Conservation (phyloP, 2,888 invertebrate species). For the Eilema caniola region DNA sequence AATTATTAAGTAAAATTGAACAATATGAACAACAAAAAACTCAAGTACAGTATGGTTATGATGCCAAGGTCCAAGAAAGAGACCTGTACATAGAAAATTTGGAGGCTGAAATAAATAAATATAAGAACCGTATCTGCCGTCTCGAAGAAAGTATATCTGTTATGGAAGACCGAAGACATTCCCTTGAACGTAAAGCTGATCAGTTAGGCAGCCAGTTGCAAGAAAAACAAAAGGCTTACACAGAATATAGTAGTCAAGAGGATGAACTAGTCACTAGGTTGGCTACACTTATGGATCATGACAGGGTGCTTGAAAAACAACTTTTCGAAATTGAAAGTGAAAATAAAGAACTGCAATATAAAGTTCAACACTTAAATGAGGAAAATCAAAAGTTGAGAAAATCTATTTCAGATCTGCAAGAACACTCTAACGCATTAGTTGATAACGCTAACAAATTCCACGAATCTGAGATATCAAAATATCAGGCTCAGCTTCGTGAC, state of each 20-base stretch:
- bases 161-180: slow-evolving; percentile 88
- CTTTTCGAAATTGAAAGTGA: slow-evolving; percentile 87
- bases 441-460: slow-evolving; percentile 73
- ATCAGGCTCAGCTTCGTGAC: slow-evolving; percentile 72
- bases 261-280: slow-evolving; percentile 89
- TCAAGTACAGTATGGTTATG: slow-evolving; percentile 81
- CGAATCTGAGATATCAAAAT: slow-evolving; percentile 68
- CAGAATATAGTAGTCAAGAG: slow-evolving; percentile 88
- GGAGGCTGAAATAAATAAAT: slow-evolving; percentile 89
- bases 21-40: slow-evolving; percentile 69
- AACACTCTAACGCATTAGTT: slow-evolving; percentile 70
- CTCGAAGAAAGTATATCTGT: slow-evolving; percentile 89
- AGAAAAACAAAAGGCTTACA: slow-evolving; percentile 86
- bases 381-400: slow-evolving; percentile 83
- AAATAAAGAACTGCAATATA: slow-evolving; percentile 84
- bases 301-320: slow-evolving; percentile 88
- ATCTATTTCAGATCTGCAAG: slow-evolving; percentile 76
- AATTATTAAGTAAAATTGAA: slow-evolving; percentile 70
- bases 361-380: slow-evolving; percentile 82
- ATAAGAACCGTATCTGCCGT: slow-evolving; percentile 88
- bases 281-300: slow-evolving; percentile 87
- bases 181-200: slow-evolving; percentile 88
- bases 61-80: slow-evolving; percentile 91
- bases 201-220: slow-evolving; percentile 88
- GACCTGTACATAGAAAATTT: slow-evolving; percentile 91